Percentiles rank a stretch among this genome's conserved stretches.
Evolutionary conservation across 2,113 vertebrate species (phyloP).

Genomic region (Mesembrinibis cayennensis): DNA sequence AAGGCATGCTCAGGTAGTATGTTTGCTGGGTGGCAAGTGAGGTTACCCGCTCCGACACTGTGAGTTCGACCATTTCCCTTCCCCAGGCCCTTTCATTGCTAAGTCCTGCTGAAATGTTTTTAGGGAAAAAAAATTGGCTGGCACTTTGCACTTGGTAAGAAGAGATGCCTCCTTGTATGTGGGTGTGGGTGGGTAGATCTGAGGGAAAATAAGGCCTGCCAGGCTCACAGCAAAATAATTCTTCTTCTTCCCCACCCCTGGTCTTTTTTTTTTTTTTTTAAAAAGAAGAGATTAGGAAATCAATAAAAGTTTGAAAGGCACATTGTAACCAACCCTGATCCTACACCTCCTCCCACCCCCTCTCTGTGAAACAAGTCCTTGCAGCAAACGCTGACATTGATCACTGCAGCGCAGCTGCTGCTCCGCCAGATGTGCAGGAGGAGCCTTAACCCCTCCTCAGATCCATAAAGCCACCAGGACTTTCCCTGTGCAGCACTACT

Average conservation of each 20-base stretch:
- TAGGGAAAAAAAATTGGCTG: not conserved
- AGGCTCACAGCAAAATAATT: not conserved
- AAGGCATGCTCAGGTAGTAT: not conserved
- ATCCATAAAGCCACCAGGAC: not conserved
- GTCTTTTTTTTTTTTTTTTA: not conserved
- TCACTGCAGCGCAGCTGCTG: conserved; percentile 26
- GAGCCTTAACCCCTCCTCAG: not conserved
- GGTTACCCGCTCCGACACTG: not conserved
- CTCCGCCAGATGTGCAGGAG: conserved; percentile 35
- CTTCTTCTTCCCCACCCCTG: not conserved
- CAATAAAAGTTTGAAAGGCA: not conserved
- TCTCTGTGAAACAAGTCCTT: not conserved
- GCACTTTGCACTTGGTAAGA: not conserved
- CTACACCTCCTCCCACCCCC: not conserved
- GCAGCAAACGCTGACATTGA: not conserved
- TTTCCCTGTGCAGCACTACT: rapidly evolving
- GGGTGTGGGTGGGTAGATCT: not conserved
- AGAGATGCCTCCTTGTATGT: not conserved
- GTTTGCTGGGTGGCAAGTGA: not conserved
- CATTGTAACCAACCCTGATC: not conserved
- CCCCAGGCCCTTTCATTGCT: not conserved
- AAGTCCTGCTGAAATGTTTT: not conserved
- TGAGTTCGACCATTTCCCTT: not conserved
- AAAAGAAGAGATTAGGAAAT: conserved; percentile 13
- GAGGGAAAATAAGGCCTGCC: not conserved